phyloP scores from a whole-genome alignment of 2,113 vertebrate genomes.

The Leucopsar rothschildi region DNA sequence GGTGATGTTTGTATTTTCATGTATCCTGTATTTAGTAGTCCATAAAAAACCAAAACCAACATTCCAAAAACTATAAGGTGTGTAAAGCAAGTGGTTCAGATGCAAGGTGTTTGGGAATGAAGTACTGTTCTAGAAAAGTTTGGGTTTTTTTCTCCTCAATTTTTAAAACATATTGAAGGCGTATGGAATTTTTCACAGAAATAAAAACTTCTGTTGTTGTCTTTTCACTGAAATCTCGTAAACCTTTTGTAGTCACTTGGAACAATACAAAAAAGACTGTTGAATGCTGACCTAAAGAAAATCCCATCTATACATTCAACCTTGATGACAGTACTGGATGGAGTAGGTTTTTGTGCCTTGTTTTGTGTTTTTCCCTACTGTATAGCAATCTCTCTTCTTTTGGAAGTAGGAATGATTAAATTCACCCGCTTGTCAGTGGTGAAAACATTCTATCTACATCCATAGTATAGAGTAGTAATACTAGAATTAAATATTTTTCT shows the following conservation, averaged over 20 bases:
- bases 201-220: neutral
- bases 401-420: neutral
- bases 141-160: neutral
- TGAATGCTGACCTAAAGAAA: neutral
- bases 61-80: rapidly evolving
- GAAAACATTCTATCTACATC: neutral
- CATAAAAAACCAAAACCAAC: neutral
- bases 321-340: neutral
- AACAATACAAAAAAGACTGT: neutral
- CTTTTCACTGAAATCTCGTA: neutral
- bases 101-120: neutral
- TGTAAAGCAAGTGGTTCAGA: neutral
- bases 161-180: neutral
- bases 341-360: neutral
- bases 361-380: neutral
- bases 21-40: neutral
- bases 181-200: neutral
- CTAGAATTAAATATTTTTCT: neutral
- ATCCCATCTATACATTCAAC: neutral
- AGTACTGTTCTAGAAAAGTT: neutral
- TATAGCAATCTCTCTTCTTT: neutral
- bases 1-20: rapidly evolving
- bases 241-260: neutral
- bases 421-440: neutral
- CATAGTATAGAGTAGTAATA: neutral